Evolutionary conservation across 1,140 invertebrate genomes (phyloP), one percentile per base, ranked within the genome.

Genomic region (Aphelenchoides avenae): DNA sequence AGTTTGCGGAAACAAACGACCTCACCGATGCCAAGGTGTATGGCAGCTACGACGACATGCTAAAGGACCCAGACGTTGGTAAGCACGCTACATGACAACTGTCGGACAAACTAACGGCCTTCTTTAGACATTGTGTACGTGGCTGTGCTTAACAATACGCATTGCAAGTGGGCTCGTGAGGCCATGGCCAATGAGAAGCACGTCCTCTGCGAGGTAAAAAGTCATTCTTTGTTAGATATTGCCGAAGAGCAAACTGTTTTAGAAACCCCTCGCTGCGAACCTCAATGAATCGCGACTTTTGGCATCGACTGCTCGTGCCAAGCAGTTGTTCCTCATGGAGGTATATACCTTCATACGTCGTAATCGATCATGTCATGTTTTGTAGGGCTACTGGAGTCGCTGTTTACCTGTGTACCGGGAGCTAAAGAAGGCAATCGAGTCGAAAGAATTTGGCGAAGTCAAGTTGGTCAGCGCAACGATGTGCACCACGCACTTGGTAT

Each of bases 201-300:
- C 44, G 58, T 64, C 15, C 27, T 61, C 1, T 61, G 58, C 46
- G 58, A 61, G 36, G n/a, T n/a, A n/a, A n/a, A n/a, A n/a, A n/a
- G n/a, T n/a, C n/a, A n/a, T n/a, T n/a, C n/a, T n/a, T n/a, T n/a
- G n/a, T n/a, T n/a, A n/a, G n/a, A n/a, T n/a, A n/a, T n/a, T n/a
- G n/a, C n/a, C n/a, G n/a, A n/a, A n/a, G n/a, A n/a, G n/a, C n/a
- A n/a, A n/a, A n/a, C n/a, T n/a, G n/a, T n/a, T n/a, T n/a, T n/a
- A n/a, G n/a, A 61, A 61, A 57, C 61, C 58, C 30, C 18, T 61
- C 30, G 58, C 61, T 3, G 27, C 65, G 18, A 61, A 61, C 30
- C 47, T 31, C 3, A 56, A 55, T 20, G 58, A 61, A 64, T 49
- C 43, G 27, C 24, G 49, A 2, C 11, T 42, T 27, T 64, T 61